Conservation (phyloP, 2,797 vertebrate species). For the Tarsius wallacei region DNA sequence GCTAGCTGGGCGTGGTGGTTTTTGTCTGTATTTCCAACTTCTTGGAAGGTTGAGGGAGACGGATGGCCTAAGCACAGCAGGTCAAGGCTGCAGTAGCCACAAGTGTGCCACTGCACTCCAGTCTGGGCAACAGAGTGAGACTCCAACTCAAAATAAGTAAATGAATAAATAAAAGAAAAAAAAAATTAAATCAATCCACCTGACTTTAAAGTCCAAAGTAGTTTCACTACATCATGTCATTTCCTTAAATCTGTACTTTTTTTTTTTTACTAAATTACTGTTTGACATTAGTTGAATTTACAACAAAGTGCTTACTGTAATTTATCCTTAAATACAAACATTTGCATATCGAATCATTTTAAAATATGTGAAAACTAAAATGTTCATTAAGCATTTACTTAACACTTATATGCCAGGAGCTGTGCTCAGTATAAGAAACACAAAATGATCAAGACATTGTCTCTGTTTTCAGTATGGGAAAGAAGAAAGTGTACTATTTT, state of each 20-base stretch:
- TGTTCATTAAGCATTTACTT: slow-evolving; percentile 40
- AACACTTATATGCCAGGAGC: background rate
- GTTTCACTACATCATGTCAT: background rate
- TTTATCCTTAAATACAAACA: background rate
- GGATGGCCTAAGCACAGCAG: too few species aligned
- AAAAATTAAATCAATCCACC: background rate
- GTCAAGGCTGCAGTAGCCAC: too few species aligned
- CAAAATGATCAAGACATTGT: background rate
- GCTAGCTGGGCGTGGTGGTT: too few species aligned
- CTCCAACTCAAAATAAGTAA: too few species aligned
- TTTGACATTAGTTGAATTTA: background rate
- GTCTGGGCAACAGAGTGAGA: too few species aligned
- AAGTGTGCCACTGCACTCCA: too few species aligned
- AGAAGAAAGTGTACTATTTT: background rate
- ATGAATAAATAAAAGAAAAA: background rate
- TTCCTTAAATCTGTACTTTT: background rate
- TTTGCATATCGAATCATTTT: slow-evolving; percentile 18
- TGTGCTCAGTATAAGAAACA: background rate
- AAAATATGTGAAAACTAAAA: slow-evolving; percentile 41
- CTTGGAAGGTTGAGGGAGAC: too few species aligned
- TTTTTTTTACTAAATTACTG: background rate
- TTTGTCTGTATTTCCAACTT: too few species aligned
- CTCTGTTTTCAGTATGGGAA: background rate
- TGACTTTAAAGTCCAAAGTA: background rate
- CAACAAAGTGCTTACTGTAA: background rate